phyloP scores from a whole-genome alignment of 2,888 invertebrate species.

The Eupithecia subumbrata region DNA sequence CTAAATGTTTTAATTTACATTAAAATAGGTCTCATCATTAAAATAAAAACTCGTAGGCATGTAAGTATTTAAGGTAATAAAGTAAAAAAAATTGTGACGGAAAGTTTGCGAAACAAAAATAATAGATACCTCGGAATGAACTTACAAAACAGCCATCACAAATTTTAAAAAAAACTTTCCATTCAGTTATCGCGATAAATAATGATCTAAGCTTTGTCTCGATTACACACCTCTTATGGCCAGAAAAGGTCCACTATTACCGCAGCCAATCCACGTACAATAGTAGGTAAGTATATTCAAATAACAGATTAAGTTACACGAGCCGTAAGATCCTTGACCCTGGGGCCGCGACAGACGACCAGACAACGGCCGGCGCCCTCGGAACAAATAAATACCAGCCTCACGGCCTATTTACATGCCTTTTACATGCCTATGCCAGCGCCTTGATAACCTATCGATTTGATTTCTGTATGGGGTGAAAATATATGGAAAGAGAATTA shows the following conservation, averaged over 20 bases:
- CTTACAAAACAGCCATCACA: neutral
- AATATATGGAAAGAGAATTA: conserved; percentile 5
- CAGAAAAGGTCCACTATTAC: neutral
- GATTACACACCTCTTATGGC: neutral
- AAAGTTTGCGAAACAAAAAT: too few species aligned
- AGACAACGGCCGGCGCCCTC: conserved; percentile 64
- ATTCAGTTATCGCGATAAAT: neutral
- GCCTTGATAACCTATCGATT: conserved; percentile 10
- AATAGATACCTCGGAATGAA: neutral
- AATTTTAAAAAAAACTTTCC: neutral
- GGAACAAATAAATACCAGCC: conserved; percentile 60
- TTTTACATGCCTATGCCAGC: conserved; percentile 20
- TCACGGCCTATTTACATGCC: conserved; percentile 45
- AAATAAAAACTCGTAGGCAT: neutral
- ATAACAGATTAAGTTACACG: conserved; percentile 50
- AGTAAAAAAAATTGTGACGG: too few species aligned
- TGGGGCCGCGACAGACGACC: conserved; percentile 49
- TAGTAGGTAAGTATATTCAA: conserved; percentile 20
- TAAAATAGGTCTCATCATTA: neutral
- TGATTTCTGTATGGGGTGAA: conserved; percentile 7
- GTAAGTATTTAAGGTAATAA: neutral
- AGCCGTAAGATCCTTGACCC: conserved; percentile 70
- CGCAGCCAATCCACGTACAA: conserved; percentile 20
- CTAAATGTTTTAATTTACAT: neutral
- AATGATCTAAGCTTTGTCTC: neutral